phyloP scores from a whole-genome alignment of 2,113 vertebrate species.

The Calidris pugnax region DNA sequence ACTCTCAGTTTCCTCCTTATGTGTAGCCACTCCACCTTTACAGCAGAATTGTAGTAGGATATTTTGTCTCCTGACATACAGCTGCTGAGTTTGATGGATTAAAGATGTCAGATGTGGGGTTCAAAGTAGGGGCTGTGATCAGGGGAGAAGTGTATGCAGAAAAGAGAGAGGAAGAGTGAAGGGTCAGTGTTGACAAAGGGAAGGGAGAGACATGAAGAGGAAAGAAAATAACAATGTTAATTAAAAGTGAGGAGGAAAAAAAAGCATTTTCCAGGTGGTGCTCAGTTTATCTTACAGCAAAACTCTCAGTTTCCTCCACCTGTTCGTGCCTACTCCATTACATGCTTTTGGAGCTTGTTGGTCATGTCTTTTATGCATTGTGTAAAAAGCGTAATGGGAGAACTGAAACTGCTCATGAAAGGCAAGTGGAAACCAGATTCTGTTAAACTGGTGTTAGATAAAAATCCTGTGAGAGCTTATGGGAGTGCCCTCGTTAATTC shows the following conservation, averaged over 20 bases:
- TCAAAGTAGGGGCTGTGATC: neutral
- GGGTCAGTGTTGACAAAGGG: neutral
- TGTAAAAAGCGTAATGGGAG: neutral
- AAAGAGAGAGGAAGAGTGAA: neutral
- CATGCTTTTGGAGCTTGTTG: neutral
- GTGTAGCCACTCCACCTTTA: neutral
- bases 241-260: slow-evolving; percentile 8
- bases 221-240: slow-evolving; percentile 33
- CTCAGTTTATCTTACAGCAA: slow-evolving; percentile 24
- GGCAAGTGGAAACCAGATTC: neutral
- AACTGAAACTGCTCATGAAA: neutral
- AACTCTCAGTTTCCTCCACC: slow-evolving; percentile 26
- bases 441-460: neutral
- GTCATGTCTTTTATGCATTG: neutral
- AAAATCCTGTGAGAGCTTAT: neutral
- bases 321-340: neutral
- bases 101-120: neutral
- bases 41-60: neutral
- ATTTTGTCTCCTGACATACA: neutral
- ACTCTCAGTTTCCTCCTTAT: neutral
- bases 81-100: neutral
- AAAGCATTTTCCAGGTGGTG: slow-evolving; percentile 27
- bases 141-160: neutral
- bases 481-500: neutral
- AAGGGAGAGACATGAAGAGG: neutral